phyloP scores from a whole-genome alignment of 2,113 vertebrate species.

The Callithrix jacchus region DNA sequence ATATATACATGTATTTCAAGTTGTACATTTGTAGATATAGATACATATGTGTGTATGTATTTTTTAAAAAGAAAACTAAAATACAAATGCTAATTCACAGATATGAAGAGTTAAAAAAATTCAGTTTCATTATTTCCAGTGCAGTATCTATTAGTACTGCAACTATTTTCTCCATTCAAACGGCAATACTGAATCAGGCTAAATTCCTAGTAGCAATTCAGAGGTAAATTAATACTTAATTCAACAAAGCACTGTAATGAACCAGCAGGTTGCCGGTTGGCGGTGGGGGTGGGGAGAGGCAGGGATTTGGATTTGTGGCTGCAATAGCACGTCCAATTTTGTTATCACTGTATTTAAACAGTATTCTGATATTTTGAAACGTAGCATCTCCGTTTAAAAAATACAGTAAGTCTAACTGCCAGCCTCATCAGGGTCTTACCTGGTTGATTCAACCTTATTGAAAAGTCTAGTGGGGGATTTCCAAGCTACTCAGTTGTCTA shows the following conservation, averaged over 20 bases:
- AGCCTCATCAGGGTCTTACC: slow-evolving; percentile 67
- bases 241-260: neutral
- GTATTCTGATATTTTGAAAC: slow-evolving; percentile 59
- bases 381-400: slow-evolving; percentile 61
- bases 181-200: neutral
- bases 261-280: neutral
- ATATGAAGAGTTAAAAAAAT: neutral
- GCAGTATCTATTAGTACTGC: neutral
- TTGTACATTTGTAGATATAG: neutral
- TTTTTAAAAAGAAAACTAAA: neutral
- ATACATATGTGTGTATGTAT: neutral
- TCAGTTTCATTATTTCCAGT: neutral
- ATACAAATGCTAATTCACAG: neutral
- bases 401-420: slow-evolving; percentile 67
- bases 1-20: neutral
- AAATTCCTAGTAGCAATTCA: neutral
- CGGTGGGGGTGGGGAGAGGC: no score
- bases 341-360: slow-evolving; percentile 37
- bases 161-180: neutral
- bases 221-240: slow-evolving; percentile 30
- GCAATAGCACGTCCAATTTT: neutral
- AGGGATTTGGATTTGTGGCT: neutral
- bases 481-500: slow-evolving; percentile 59
- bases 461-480: slow-evolving; percentile 70
- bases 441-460: slow-evolving; percentile 69